A percentile compares a stretch with the other conserved stretches of the same genome.
These are phyloP conservation scores for Promerops cafer DNA, from an alignment of 2,113 vertebrate genomes.

Conservation along the genomic window DNA sequence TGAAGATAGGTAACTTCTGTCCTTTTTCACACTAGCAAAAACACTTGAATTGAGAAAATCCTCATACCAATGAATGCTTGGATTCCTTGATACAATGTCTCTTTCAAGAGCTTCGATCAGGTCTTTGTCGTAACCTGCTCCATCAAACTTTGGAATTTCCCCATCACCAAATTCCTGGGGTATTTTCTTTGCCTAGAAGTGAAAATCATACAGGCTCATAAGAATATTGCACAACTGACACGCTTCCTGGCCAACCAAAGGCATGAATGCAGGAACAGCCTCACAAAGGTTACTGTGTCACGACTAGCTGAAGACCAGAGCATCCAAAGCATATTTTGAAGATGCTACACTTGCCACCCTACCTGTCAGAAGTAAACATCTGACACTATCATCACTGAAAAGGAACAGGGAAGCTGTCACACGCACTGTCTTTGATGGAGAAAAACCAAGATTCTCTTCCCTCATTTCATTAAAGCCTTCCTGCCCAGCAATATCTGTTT, in stretches of 20 bases:
- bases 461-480: not conserved
- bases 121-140: conserved; percentile 87
- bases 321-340: not conserved
- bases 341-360: not conserved
- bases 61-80: conserved; percentile 90
- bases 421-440: not conserved
- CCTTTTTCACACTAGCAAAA: not conserved
- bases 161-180: conserved; percentile 76
- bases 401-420: not conserved
- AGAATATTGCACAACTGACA: not conserved
- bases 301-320: not conserved
- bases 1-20: not conserved
- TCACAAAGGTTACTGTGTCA: not conserved
- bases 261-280: not conserved
- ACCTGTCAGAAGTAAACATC: not conserved
- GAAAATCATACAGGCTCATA: not conserved
- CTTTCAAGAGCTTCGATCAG: conserved; percentile 90
- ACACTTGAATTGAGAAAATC: not conserved
- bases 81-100: conserved; percentile 95
- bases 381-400: not conserved
- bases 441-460: not conserved
- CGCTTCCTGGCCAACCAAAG: not conserved
- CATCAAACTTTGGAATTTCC: conserved; percentile 90
- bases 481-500: not conserved
- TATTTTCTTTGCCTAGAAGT: conserved; percentile 80